These are phyloP conservation scores for Heliothis subflexa DNA, from an alignment of 1,140 invertebrate genomes.

Conservation along the genomic window DNA sequence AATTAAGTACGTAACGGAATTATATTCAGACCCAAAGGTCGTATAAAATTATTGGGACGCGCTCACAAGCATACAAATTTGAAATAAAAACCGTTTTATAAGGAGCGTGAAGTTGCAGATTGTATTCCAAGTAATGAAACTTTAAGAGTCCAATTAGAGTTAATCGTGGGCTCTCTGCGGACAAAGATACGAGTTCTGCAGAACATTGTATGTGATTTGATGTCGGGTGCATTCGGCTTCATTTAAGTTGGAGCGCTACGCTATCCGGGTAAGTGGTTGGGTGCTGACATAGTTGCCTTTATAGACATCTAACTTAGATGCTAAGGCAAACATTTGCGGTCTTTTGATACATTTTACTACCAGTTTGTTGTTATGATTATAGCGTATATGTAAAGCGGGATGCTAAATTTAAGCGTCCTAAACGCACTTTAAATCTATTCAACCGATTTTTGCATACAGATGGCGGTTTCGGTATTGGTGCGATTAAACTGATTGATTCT, in stretches of 20 bases:
- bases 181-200: conserved; percentile 10
- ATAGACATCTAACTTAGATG: background rate
- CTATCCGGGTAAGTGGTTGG: conserved; percentile 5
- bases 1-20: conserved; percentile 26
- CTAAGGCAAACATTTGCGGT: conserved; percentile 2
- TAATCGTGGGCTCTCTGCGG: conserved; percentile 1
- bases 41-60: conserved; percentile 17
- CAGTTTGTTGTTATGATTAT: background rate
- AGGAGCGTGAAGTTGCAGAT: conserved; percentile 10
- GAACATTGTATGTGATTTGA: conserved; percentile 35
- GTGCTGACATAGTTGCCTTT: conserved; percentile 8
- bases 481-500: conserved; percentile 1
- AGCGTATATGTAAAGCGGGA: background rate
- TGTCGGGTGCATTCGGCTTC: conserved; percentile 21
- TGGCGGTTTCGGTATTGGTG: background rate
- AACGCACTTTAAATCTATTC: conserved; percentile 6
- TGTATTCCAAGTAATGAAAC: conserved; percentile 19
- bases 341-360: conserved; percentile 5
- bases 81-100: background rate
- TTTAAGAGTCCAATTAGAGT: conserved; percentile 13
- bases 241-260: conserved; percentile 10
- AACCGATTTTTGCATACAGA: conserved; percentile 11
- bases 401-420: background rate
- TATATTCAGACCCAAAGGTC: conserved; percentile 33
- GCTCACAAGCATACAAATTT: conserved; percentile 33